Percentiles rank a stretch among this genome's conserved stretches.
Evolutionary conservation across 2,113 vertebrate genomes (phyloP).

Genomic region (Prolemur simus): DNA sequence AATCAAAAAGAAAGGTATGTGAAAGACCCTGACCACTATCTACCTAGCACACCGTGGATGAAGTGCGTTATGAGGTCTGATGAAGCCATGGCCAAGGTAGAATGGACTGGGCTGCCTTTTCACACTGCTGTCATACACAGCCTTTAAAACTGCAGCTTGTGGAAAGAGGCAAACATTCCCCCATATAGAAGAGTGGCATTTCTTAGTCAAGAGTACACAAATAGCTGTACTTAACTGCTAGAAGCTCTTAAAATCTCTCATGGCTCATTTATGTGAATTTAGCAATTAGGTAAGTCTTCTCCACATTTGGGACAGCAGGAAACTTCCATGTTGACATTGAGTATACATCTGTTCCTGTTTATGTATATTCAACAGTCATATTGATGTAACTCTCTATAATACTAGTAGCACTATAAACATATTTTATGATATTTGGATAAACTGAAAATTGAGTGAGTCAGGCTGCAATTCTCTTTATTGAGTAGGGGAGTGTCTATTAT

Average conservation of each 20-base stretch:
- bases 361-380: neutral
- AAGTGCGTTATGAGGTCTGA: neutral
- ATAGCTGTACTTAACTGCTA: neutral
- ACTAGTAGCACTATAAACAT: neutral
- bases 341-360: neutral
- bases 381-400: neutral
- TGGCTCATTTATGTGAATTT: neutral
- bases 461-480: neutral
- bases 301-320: neutral
- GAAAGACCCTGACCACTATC: neutral
- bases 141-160: neutral
- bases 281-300: neutral
- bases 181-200: accelerated
- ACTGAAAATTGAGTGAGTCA: neutral
- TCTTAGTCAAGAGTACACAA: neutral
- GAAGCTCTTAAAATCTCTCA: neutral
- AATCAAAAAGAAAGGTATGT: neutral
- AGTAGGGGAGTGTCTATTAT: neutral
- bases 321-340: neutral
- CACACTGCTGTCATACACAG: neutral
- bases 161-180: neutral
- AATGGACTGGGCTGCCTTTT: neutral
- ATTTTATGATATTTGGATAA: slow-evolving; percentile 8
- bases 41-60: neutral
- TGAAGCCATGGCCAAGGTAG: neutral